Percentiles rank a stretch among this genome's conserved stretches.
These are phyloP conservation scores for Caenorhabditis macrosperma DNA, from an alignment of 2,888 invertebrate species.

Conservation along the genomic window DNA sequence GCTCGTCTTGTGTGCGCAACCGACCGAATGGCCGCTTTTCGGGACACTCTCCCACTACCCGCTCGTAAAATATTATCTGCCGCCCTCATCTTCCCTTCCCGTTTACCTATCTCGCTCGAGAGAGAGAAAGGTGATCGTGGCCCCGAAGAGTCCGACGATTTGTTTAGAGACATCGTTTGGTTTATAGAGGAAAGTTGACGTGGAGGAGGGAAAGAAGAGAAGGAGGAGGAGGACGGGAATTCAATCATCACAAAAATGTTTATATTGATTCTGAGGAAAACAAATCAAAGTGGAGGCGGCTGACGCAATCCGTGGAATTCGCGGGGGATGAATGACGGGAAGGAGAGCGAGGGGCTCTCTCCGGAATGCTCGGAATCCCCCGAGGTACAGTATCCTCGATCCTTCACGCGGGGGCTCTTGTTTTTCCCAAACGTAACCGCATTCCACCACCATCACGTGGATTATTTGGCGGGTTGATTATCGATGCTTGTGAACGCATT, in stretches of 20 bases:
- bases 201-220: neutral
- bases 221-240: constrained; percentile 33
- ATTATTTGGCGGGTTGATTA: neutral
- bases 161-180: constrained; percentile 17
- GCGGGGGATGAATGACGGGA: neutral
- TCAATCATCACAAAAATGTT: constrained; percentile 33
- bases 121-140: neutral
- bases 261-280: constrained; percentile 26
- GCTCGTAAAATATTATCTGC: constrained; percentile 50
- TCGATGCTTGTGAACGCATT: neutral
- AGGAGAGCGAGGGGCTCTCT: too few species aligned
- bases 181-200: constrained; percentile 2
- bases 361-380: neutral
- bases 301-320: neutral
- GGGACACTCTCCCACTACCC: constrained; percentile 20
- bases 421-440: neutral
- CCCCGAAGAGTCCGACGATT: constrained; percentile 13
- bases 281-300: neutral
- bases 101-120: constrained; percentile 22
- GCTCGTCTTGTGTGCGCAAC: constrained; percentile 40
- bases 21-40: constrained; percentile 46
- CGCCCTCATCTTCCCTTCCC: constrained; percentile 6
- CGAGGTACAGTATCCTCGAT: too few species aligned
- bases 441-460: neutral
- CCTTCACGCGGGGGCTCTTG: too few species aligned